phyloP scores from a whole-genome alignment of 1,140 invertebrate species.

The Heliconius nattereri region DNA sequence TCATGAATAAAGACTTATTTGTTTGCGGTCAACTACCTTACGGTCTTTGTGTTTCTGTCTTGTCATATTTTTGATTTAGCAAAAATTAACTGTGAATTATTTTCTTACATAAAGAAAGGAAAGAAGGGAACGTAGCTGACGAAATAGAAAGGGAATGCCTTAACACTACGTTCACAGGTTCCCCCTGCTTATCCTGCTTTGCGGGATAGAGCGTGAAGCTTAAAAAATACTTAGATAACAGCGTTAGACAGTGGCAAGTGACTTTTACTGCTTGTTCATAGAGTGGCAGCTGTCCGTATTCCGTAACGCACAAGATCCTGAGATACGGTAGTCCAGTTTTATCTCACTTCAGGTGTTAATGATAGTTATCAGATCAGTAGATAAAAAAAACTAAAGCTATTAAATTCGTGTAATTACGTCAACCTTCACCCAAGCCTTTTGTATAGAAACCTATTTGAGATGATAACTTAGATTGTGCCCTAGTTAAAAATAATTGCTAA shows the following conservation, averaged over 20 bases:
- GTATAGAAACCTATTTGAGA: not conserved
- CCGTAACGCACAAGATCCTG: not conserved
- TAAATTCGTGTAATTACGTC: slow-evolving; percentile 1
- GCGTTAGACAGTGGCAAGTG: not conserved
- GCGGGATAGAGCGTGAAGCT: not conserved
- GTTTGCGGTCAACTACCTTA: slow-evolving; percentile 12
- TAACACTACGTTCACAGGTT: too few relatives aligned
- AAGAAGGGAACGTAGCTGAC: too few relatives aligned
- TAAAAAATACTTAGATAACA: not conserved
- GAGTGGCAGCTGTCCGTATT: slow-evolving; percentile 3
- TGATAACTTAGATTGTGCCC: not conserved
- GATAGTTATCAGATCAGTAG: slow-evolving; percentile 1
- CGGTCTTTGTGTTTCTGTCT: not conserved
- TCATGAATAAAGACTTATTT: slow-evolving; percentile 11
- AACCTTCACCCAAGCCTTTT: not conserved
- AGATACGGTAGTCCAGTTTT: not conserved
- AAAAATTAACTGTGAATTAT: too few relatives aligned
- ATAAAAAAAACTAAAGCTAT: slow-evolving; percentile 1
- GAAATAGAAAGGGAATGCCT: too few relatives aligned
- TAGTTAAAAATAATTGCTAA: not conserved
- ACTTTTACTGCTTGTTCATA: not conserved
- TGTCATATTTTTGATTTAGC: not conserved
- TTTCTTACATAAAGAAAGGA: not conserved
- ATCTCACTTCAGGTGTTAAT: slow-evolving; percentile 7
- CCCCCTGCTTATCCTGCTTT: not conserved